These are phyloP conservation scores for Osmerus eperlanus DNA, from an alignment of 2,113 vertebrate species.

Conservation along the genomic window DNA sequence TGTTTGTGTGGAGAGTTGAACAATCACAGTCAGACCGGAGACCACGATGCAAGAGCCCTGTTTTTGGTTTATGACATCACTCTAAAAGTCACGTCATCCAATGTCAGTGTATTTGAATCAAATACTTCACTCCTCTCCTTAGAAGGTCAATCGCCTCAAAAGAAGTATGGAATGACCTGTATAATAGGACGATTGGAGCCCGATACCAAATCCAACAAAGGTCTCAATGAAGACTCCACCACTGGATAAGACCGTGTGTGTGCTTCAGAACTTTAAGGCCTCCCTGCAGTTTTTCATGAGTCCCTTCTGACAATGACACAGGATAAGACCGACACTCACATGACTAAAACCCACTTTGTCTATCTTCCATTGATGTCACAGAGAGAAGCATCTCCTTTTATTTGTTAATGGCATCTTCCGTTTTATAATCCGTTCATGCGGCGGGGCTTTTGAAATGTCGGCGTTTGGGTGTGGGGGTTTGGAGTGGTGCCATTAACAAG, in stretches of 20 bases:
- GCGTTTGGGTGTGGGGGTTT: constrained; percentile 1
- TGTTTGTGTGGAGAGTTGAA: too few relatives aligned
- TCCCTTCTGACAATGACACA: constrained; percentile 6
- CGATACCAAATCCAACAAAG: constrained; percentile 19
- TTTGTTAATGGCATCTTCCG: constrained; percentile 37
- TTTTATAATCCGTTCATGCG: constrained; percentile 38
- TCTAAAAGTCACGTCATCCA: not conserved
- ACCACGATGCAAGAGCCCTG: too few relatives aligned
- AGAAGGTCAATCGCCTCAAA: not conserved
- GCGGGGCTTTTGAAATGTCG: constrained; percentile 18
- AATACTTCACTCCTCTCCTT: too few relatives aligned
- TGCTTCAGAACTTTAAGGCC: constrained; percentile 23
- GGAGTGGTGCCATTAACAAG: constrained; percentile 31
- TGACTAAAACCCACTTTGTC: constrained; percentile 1
- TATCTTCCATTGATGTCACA: constrained; percentile 3
- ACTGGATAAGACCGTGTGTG: constrained; percentile 8
- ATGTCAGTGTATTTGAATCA: too few relatives aligned
- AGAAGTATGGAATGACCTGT: not conserved
- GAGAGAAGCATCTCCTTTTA: constrained; percentile 13
- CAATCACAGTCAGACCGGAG: too few relatives aligned
- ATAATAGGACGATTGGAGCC: not conserved
- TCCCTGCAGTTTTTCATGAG: constrained; percentile 33
- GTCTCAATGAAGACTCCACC: constrained; percentile 15
- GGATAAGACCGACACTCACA: not conserved
- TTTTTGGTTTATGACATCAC: too few relatives aligned